Conservation (phyloP, 1,140 invertebrate genomes). For the Nebria ingens region DNA sequence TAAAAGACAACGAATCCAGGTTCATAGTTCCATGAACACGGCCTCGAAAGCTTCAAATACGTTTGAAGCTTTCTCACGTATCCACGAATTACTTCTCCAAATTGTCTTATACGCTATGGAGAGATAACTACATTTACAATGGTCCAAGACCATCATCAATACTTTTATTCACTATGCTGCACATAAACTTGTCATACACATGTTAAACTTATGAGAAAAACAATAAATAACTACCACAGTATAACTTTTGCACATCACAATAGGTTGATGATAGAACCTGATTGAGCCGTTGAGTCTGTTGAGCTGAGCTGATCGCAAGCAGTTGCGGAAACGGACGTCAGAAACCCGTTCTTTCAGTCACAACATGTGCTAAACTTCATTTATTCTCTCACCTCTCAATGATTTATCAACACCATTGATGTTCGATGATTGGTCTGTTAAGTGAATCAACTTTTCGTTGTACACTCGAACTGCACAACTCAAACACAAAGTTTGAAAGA, state of each 20-base stretch:
- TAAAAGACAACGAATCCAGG: conserved; percentile 95
- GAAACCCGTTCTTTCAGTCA: too few relatives aligned
- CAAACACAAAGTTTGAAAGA: too few relatives aligned
- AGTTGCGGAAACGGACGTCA: conserved; percentile 6
- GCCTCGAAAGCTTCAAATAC: conserved; percentile 70
- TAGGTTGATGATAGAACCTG: too few relatives aligned
- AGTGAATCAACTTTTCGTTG: too few relatives aligned
- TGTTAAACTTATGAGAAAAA: background rate
- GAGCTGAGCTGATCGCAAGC: too few relatives aligned
- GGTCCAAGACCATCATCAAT: conserved; percentile 55
- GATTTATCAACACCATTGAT: too few relatives aligned
- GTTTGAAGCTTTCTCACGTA: conserved; percentile 72
- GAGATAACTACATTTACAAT: conserved; percentile 49
- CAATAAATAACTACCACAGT: background rate
- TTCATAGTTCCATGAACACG: conserved; percentile 95
- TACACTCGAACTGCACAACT: too few relatives aligned
- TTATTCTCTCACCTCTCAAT: too few relatives aligned
- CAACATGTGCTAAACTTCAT: too few relatives aligned
- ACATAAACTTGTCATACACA: conserved; percentile 7
- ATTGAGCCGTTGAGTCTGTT: too few relatives aligned
- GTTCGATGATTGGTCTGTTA: too few relatives aligned
- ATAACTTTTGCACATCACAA: background rate
- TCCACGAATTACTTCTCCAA: conserved; percentile 48
- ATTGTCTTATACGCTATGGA: conserved; percentile 43
- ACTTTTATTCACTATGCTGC: conserved; percentile 31